Evolutionary conservation across 2,113 vertebrate species (phyloP).

Genomic region (Anthoscopus minutus): DNA sequence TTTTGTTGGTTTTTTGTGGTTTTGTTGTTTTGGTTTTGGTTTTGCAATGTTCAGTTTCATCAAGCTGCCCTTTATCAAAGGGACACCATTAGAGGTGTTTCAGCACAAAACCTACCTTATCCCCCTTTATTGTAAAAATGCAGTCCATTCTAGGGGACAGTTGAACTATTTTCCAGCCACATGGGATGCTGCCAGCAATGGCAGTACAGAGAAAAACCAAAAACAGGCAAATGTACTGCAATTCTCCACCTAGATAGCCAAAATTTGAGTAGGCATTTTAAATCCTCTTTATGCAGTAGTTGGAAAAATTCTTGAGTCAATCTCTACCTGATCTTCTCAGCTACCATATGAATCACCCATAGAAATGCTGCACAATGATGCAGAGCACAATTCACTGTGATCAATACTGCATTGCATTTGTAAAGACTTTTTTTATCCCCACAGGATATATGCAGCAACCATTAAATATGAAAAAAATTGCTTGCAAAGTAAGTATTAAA

Average conservation of each 20-base stretch:
- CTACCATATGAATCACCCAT: background rate
- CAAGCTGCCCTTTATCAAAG: background rate
- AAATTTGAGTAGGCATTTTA: background rate
- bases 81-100: background rate
- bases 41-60: background rate
- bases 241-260: background rate
- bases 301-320: background rate
- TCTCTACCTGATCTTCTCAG: background rate
- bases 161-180: background rate
- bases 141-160: background rate
- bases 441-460: background rate
- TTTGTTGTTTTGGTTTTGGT: background rate
- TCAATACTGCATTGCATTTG: background rate
- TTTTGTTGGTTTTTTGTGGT: rapidly evolving
- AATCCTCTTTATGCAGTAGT: background rate
- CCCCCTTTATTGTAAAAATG: background rate
- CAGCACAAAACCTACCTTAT: background rate
- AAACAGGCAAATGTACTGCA: background rate
- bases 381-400: background rate
- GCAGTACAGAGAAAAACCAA: background rate
- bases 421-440: background rate
- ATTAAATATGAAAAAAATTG: background rate
- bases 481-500: background rate
- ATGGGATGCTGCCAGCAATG: background rate
- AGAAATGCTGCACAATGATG: background rate